Evolutionary conservation across 2,113 vertebrate genomes (phyloP), one percentile per base, ranked within the genome.

Genomic region (Oplegnathus fasciatus): DNA sequence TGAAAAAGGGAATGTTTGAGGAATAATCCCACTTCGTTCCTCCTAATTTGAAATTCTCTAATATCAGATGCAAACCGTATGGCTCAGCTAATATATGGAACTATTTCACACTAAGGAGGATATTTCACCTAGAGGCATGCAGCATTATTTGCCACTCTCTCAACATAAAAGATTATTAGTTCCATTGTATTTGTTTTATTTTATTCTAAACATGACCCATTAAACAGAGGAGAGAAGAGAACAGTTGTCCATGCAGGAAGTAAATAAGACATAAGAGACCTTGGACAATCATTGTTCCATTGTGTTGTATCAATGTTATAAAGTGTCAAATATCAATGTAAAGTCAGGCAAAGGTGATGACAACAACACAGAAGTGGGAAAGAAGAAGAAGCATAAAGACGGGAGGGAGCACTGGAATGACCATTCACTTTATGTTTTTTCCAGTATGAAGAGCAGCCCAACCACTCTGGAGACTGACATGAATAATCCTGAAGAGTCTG

Each of bases 1-100:
- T 95, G 55, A 96, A 97, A 37, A 58, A 91, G 42, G 95, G 3
- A 55, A 20, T 9, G 2, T 5, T 3, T 37, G 62, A 66, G 40
- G 34, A 78, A 57, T n/a, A 17, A 58, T 64, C 11, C 3, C 8
- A 46, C 72, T 24, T 40, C 44, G 15, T 13, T 54, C 6, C 61
- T 22, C 37, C 1, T 24, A 1, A 7, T 78, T 32, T 37, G 22
- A 55, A 10, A 68, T 22, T 20, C 37, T 20, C 22, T 42, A 48
- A 37, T 28, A 20, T 52, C 14, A 24, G 2, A 60, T 40, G 17
- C 55, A 61, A 6, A 50, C 28, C 22, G 26, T 9, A 68, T 2
- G 3, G 14, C 9, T 76, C 44, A 34, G 32, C 28, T 18, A 22
- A 75, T 64, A 1, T n/a, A 17, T 34, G 26, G 4, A 32, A 22